Evolutionary conservation across 2,113 vertebrate genomes (phyloP), one percentile per base, ranked within the genome.

Genomic region (Chascanopsetta lugubris): DNA sequence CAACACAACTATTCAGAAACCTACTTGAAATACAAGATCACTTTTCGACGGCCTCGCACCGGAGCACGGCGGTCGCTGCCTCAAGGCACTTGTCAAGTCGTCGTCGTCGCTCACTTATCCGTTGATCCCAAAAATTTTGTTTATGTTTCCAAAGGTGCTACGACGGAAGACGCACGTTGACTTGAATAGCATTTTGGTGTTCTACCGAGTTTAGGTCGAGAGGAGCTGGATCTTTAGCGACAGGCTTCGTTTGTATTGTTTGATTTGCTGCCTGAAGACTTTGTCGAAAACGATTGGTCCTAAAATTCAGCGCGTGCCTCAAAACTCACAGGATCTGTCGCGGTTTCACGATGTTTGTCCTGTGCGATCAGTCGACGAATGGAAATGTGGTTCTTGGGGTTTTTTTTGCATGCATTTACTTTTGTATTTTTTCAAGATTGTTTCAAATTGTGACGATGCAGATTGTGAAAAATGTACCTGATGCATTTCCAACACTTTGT

Each of bases 61-160:
- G 40, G 51, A 72, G 69, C 26, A 47, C 69, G 56, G 72, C 47
- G 42, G 70, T 21, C 68, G 68, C 72, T 72, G 62, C 63, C 79
- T 60, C 36, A 75, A 66, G 74, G 78, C 69, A 69, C 72, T 83
- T 61, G 74, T 76, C 53, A 12, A 63, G 40, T 68, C 18, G 38
- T 85, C 18, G 38, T 85, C 69, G 50, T 64, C 59, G 46, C 46
- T 73, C 61, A 49, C 36, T 49, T 69, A 50, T 61, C 67, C 70
- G 81, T 75, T 34, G 50, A 76, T 71, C 69, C 73, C 77, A 30
- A 51, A 22, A 58, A 70, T 63, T 56, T 72, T 56, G 74, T 46
- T 59, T 63, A 26, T 12, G 11, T 79, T 82, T 82, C 83, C 86
- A 88, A 88, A 89, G 86, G 90, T 89, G 90, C 88, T 90, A 72